Base-by-base conservation (phyloP, 2,888 invertebrate species). In the Serripes groenlandicus region DNA sequence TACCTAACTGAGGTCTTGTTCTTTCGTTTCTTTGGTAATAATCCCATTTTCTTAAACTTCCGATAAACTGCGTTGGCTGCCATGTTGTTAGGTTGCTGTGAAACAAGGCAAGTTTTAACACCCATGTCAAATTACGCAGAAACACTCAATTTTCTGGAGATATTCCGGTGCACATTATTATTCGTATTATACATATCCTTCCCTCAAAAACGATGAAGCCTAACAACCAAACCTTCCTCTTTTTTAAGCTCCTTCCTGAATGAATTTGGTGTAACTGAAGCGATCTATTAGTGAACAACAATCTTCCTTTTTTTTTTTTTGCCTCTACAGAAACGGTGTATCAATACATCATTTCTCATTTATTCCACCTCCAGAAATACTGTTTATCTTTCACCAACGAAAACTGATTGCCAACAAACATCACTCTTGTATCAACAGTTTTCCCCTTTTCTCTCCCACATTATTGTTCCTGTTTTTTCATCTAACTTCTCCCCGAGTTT, bases 21-120 rank as follows among this genome's bases (percentile, higher is more conserved):
- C 80, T 86, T 86, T 79, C 86, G 66, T 75, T 82, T 81, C 66
- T 77, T 87, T 1, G 89, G 88, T 62, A 87, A 88, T 26, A 89
- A 70, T 69, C 86, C 89, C 89, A 89, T 89, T 85, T 89, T 88
- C 83, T 88, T 88, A 69, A 89, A 89, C 75, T 88, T 88, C 74
- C 84, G 84, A 70, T 89, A 89, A 34, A 89, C 87, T 77, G 88
- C 88, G 71, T 86, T 88, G 18, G 86, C 86, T 86, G 86, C 86
- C 86, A 86, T 86, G 72, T 75, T 86, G 52, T 75, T 78, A 49
- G 56, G 56, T 73, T 66, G 72, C 23, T 81, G 86, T 66, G 60
- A 69, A 60, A 79, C 69, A 68, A 75, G 81, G 75, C 78, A 76
- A 42, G 35, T 71, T 76, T 83, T 78, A 78, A 83, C 76, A 75